phyloP scores from a whole-genome alignment of 2,888 invertebrate species.

The Spisula subtruncata region DNA sequence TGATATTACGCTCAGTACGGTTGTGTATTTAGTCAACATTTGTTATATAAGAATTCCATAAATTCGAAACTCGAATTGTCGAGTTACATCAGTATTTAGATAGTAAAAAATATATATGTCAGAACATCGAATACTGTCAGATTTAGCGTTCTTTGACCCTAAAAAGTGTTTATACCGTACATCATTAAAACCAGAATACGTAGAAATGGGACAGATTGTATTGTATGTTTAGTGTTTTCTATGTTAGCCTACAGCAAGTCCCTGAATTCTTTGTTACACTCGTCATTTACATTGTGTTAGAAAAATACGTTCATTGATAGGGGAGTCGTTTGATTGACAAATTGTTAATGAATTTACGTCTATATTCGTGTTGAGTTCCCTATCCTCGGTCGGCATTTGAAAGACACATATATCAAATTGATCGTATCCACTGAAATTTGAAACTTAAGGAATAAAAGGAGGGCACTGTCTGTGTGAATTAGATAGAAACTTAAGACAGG shows the following conservation, averaged over 20 bases:
- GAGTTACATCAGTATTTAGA: background rate
- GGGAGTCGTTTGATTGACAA: conserved; percentile 55
- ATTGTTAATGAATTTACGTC: conserved; percentile 61
- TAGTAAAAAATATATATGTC: background rate
- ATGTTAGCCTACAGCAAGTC: background rate
- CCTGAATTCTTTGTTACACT: conserved; percentile 8
- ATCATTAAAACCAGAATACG: background rate
- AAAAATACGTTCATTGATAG: conserved; percentile 25
- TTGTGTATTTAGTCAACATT: no score
- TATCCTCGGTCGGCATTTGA: conserved; percentile 19
- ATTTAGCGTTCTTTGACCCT: conserved; percentile 14
- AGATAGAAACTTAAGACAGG: conserved; percentile 44
- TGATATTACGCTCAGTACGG: no score
- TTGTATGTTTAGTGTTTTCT: background rate
- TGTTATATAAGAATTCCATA: no score
- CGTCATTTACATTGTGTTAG: conserved; percentile 3
- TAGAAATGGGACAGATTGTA: background rate
- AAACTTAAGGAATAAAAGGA: conserved; percentile 37
- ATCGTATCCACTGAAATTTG: conserved; percentile 46
- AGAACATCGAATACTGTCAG: background rate
- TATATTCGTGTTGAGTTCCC: conserved; percentile 35
- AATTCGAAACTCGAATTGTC: no score
- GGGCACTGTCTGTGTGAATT: conserved; percentile 43
- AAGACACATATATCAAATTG: conserved; percentile 50
- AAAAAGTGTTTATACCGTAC: background rate